Conservation (phyloP, 1,140 invertebrate genomes). For the Lithobius niger region DNA sequence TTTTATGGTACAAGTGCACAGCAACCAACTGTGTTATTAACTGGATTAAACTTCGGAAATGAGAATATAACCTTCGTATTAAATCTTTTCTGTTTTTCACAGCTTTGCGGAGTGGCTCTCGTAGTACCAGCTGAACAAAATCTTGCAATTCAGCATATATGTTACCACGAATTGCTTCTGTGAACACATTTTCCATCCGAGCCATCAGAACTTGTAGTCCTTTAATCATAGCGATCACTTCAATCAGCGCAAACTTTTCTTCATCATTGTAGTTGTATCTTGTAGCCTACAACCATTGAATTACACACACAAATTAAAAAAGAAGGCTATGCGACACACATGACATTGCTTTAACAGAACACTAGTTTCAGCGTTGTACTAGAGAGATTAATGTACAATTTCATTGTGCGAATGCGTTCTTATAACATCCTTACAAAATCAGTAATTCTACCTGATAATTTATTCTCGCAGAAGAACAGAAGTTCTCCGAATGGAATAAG, state of each 20-base stretch:
- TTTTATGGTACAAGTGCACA: too few relatives aligned
- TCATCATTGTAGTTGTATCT: slow-evolving; percentile 95
- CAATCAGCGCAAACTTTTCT: slow-evolving; percentile 96
- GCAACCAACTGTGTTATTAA: too few relatives aligned
- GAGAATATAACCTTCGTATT: slow-evolving; percentile 55
- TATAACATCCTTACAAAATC: too few relatives aligned
- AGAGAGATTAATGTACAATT: too few relatives aligned
- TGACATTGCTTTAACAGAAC: too few relatives aligned
- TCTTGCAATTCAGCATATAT: slow-evolving; percentile 96
- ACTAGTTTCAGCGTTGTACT: too few relatives aligned
- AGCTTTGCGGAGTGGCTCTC: slow-evolving; percentile 89
- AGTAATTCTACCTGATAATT: too few relatives aligned
- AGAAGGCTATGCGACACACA: too few relatives aligned
- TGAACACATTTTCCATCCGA: slow-evolving; percentile 94
- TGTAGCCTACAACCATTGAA: slow-evolving; percentile 51
- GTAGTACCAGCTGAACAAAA: slow-evolving; percentile 80
- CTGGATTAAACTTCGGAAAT: too few relatives aligned
- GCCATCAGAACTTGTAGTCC: slow-evolving; percentile 95
- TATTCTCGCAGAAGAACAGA: not conserved
- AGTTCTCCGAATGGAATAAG: too few relatives aligned
- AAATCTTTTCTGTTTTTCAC: slow-evolving; percentile 98
- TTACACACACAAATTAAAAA: too few relatives aligned
- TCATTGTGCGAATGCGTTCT: too few relatives aligned
- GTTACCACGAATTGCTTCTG: slow-evolving; percentile 83
- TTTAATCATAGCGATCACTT: slow-evolving; percentile 99